phyloP scores from a whole-genome alignment of 2,797 vertebrate species.

The Spinus olivaceus region DNA sequence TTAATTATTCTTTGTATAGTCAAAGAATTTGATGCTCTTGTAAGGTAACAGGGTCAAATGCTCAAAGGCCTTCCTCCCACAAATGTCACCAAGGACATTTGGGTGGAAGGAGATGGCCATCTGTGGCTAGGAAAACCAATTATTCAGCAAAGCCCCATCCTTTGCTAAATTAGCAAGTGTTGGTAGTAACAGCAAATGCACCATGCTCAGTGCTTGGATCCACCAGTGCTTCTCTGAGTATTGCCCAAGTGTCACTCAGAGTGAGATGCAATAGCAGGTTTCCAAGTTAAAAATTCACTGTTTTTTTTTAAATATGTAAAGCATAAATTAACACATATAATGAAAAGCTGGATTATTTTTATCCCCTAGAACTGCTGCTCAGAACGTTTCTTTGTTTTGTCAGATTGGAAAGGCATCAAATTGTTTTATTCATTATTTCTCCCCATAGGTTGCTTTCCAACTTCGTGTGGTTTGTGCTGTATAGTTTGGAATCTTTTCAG shows the following conservation, averaged over 20 bases:
- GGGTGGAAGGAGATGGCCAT: neutral
- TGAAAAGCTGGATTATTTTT: conserved; percentile 22
- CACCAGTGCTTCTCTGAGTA: neutral
- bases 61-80: neutral
- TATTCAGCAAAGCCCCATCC: neutral
- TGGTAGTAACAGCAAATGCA: neutral
- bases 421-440: conserved; percentile 53
- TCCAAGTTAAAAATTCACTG: neutral
- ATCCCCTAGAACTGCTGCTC: neutral
- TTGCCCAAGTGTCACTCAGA: neutral
- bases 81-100: neutral
- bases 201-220: neutral
- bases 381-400: conserved; percentile 41
- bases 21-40: neutral
- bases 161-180: neutral
- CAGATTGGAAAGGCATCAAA: conserved; percentile 24
- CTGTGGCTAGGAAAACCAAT: neutral
- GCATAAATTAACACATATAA: conserved; percentile 31
- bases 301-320: neutral
- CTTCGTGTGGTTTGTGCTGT: neutral
- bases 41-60: neutral
- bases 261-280: neutral
- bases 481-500: conserved; percentile 12
- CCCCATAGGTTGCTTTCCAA: neutral
- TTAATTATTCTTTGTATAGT: neutral